Percentiles rank a stretch among this genome's conserved stretches.
Evolutionary conservation across 2,113 vertebrate species (phyloP).

Genomic region (Spea bombifrons): DNA sequence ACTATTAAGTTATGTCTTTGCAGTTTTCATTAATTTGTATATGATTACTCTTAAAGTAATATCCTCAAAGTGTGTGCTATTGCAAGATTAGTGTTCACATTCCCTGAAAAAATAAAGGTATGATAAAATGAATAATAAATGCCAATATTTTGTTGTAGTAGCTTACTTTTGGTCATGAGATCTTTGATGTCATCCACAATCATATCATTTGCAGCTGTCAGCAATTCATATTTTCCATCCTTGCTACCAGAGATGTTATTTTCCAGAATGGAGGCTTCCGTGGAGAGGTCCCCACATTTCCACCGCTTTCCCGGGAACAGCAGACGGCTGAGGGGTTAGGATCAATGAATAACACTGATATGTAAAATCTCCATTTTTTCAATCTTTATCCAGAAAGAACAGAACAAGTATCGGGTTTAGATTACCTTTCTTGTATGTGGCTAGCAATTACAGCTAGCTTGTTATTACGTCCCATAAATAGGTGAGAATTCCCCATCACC

Average conservation of each 20-base stretch:
- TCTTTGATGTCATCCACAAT: slow-evolving; percentile 86
- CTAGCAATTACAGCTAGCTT: slow-evolving; percentile 89
- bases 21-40: too few species aligned
- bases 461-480: slow-evolving; percentile 86
- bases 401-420: background rate
- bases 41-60: too few species aligned
- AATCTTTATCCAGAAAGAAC: background rate
- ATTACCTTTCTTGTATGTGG: slow-evolving; percentile 89
- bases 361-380: background rate
- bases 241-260: slow-evolving; percentile 69
- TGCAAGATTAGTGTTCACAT: too few species aligned
- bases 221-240: slow-evolving; percentile 91
- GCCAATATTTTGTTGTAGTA: background rate
- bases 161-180: slow-evolving; percentile 84
- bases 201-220: slow-evolving; percentile 82
- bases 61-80: too few species aligned
- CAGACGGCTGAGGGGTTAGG: slow-evolving; percentile 74
- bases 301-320: slow-evolving; percentile 83
- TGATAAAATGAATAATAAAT: too few species aligned
- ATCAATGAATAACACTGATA: background rate
- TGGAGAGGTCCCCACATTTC: slow-evolving; percentile 68
- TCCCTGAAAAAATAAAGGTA: too few species aligned
- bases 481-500: slow-evolving; percentile 89
- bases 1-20: too few species aligned
- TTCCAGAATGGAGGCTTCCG: slow-evolving; percentile 56